These are phyloP conservation scores for Coranthus polyacanthus DNA, from an alignment of 2,797 vertebrate species.

Conservation along the genomic window DNA sequence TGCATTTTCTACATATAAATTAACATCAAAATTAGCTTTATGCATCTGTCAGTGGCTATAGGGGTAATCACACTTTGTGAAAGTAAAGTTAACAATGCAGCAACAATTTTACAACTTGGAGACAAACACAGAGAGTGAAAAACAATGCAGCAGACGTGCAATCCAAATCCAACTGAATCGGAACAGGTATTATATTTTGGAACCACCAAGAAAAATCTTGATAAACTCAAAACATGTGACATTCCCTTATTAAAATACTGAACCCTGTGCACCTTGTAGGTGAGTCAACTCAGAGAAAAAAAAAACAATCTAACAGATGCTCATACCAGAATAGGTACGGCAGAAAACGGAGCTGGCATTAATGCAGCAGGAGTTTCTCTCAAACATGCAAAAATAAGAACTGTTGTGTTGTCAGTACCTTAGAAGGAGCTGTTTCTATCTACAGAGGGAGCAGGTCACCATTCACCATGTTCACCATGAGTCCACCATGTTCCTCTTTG, in stretches of 20 bases:
- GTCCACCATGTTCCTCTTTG: no score
- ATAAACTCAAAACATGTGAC: background rate
- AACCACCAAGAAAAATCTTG: background rate
- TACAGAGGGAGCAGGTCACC: no score
- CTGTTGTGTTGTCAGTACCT: no score
- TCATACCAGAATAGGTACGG: background rate
- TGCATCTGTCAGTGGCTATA: slow-evolving; percentile 9
- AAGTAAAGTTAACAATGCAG: slow-evolving; percentile 6
- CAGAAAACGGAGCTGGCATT: slow-evolving; percentile 4
- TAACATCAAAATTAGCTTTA: slow-evolving; percentile 21
- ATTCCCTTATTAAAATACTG: background rate
- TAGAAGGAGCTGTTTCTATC: no score
- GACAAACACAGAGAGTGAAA: slow-evolving; percentile 14
- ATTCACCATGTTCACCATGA: no score
- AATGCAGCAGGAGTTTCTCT: background rate
- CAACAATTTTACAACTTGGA: slow-evolving; percentile 7
- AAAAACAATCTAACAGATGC: background rate
- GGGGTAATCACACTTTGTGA: slow-evolving; percentile 12
- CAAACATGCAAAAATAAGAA: no score
- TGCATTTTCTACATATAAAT: slow-evolving; percentile 15
- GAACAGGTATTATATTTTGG: background rate
- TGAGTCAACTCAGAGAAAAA: background rate
- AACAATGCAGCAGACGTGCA: background rate
- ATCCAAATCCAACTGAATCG: background rate
- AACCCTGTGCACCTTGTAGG: no score